Evolutionary conservation across 1,140 invertebrate genomes (phyloP).

Genomic region (Papilio dardanus): DNA sequence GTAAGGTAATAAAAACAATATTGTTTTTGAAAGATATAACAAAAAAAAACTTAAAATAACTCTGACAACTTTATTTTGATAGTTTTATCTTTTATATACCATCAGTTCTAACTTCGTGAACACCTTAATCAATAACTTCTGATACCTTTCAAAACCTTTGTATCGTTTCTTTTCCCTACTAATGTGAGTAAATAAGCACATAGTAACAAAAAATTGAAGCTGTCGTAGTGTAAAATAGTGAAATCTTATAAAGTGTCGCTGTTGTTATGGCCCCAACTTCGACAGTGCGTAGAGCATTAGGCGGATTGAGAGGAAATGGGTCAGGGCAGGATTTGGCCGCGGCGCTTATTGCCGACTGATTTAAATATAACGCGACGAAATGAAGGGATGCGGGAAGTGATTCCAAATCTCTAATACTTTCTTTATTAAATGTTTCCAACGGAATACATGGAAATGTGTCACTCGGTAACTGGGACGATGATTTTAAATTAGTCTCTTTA

Average conservation of each 20-base stretch:
- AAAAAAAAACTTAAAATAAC: no score
- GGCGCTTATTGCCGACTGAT: conserved; percentile 72
- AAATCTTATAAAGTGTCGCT: conserved; percentile 40
- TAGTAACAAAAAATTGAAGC: no score
- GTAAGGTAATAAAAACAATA: no score
- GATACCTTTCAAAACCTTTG: no score
- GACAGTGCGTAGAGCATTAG: conserved; percentile 63
- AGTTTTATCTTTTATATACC: no score
- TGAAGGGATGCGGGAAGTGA: conserved; percentile 62
- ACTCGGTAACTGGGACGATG: neutral
- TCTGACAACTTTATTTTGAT: no score
- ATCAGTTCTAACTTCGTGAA: no score
- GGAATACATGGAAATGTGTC: neutral
- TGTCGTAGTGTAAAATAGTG: no score
- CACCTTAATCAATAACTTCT: no score
- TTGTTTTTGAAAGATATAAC: no score
- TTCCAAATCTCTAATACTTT: conserved; percentile 36
- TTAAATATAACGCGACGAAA: conserved; percentile 75
- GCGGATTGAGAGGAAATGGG: conserved; percentile 75
- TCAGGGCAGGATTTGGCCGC: conserved; percentile 73
- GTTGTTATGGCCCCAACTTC: conserved; percentile 40
- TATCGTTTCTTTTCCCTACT: no score
- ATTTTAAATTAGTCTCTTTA: neutral
- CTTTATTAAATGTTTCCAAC: neutral
- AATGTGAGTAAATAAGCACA: no score